phyloP scores from a whole-genome alignment of 2,888 invertebrate species.

The Camptogramma bilineatum region DNA sequence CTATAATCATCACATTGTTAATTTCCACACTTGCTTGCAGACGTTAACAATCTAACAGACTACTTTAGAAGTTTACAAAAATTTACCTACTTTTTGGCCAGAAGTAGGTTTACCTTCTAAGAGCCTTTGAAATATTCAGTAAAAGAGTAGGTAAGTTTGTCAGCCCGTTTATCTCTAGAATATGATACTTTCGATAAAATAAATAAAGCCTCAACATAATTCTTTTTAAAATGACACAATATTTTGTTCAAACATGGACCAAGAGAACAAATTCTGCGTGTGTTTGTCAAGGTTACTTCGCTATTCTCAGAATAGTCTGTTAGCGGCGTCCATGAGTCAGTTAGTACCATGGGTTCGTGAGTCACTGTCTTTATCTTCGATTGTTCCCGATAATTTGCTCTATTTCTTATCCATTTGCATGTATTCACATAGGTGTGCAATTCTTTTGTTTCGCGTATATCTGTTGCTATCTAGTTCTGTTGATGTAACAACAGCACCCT shows the following conservation, averaged over 20 bases:
- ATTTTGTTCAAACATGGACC: conserved; percentile 35
- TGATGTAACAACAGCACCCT: conserved; percentile 9
- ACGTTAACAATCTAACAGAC: too few species aligned
- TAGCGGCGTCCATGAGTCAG: conserved; percentile 70
- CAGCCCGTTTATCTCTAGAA: neutral
- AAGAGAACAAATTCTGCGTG: conserved; percentile 46
- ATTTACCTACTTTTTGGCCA: neutral
- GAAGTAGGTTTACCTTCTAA: neutral
- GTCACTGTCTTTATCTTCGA: conserved; percentile 65
- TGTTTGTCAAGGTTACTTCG: conserved; percentile 74
- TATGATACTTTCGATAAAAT: neutral
- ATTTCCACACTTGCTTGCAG: too few species aligned
- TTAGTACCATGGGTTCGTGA: conserved; percentile 57
- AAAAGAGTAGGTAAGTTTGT: neutral
- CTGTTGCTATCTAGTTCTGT: conserved; percentile 14
- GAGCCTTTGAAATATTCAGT: neutral
- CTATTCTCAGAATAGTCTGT: conserved; percentile 78
- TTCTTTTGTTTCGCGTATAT: conserved; percentile 39
- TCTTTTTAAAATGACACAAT: neutral
- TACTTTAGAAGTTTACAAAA: too few species aligned
- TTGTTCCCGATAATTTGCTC: conserved; percentile 72
- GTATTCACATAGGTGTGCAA: conserved; percentile 48
- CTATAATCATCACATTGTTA: too few species aligned
- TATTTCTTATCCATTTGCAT: conserved; percentile 61
- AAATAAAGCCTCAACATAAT: neutral